Evolutionary conservation across 1,140 invertebrate genomes (phyloP).

Genomic region (Galleria mellonella): DNA sequence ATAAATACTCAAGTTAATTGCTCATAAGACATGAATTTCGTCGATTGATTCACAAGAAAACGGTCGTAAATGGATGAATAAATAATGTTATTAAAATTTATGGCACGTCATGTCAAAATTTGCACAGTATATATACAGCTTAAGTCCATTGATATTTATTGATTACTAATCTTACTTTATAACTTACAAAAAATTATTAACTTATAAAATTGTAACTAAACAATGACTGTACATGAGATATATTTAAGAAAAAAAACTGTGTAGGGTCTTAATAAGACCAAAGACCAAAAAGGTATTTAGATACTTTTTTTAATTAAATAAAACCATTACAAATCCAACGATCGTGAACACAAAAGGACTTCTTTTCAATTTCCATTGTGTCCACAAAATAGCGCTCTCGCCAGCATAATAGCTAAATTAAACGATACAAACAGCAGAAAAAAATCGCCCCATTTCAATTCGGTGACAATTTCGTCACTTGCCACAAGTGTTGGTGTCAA

Average conservation of each 20-base stretch:
- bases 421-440: conserved; percentile 4
- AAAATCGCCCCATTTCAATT: conserved; percentile 20
- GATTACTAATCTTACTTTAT: too few species aligned
- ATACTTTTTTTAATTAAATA: too few species aligned
- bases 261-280: too few species aligned
- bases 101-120: conserved; percentile 2
- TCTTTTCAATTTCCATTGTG: background rate
- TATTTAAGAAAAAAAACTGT: too few species aligned
- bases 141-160: too few species aligned
- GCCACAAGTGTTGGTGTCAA: conserved; percentile 46
- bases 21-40: conserved; percentile 29
- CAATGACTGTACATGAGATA: too few species aligned
- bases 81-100: conserved; percentile 26
- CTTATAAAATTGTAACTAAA: too few species aligned
- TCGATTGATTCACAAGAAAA: conserved; percentile 44
- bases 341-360: background rate
- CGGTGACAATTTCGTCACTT: conserved; percentile 39
- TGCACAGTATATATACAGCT: background rate
- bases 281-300: too few species aligned
- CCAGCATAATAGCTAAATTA: conserved; percentile 8
- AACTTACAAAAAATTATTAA: too few species aligned
- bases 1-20: conserved; percentile 34
- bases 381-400: background rate
- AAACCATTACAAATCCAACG: too few species aligned
- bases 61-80: conserved; percentile 32